A percentile compares a stretch with the other conserved stretches of the same genome.
phyloP scores from a whole-genome alignment of 2,113 vertebrate genomes.

The Muntiacus reevesi region DNA sequence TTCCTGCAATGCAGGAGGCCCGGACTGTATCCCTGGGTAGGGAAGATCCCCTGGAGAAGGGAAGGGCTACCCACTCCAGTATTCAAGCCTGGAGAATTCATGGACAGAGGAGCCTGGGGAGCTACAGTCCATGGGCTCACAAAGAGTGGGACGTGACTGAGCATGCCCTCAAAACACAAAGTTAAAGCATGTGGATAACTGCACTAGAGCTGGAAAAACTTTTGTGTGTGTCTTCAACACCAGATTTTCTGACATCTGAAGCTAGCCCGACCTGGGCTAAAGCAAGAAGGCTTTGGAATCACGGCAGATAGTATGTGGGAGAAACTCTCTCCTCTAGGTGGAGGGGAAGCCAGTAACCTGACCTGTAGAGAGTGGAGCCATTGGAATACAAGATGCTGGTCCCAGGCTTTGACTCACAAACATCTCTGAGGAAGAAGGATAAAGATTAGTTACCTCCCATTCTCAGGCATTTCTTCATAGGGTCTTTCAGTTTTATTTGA shows the following conservation, averaged over 20 bases:
- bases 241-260: not conserved
- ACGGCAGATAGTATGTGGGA: not conserved
- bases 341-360: not conserved
- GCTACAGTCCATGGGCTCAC: not conserved
- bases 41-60: not conserved
- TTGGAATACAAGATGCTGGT: not conserved
- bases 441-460: not conserved
- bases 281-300: not conserved
- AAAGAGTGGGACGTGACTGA: not conserved
- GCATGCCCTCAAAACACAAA: not conserved
- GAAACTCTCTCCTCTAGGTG: fast-evolving
- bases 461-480: not conserved
- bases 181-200: not conserved
- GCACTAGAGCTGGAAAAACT: not conserved
- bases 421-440: not conserved
- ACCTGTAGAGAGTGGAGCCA: fast-evolving
- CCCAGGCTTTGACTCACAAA: not conserved
- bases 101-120: not conserved
- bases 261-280: not conserved
- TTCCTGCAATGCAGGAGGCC: not conserved
- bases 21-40: not conserved
- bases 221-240: not conserved
- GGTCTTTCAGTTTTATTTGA: not conserved
- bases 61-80: not conserved
- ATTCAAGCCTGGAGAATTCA: not conserved